Conservation (phyloP, 2,888 invertebrate species). For the Eilema depressum region DNA sequence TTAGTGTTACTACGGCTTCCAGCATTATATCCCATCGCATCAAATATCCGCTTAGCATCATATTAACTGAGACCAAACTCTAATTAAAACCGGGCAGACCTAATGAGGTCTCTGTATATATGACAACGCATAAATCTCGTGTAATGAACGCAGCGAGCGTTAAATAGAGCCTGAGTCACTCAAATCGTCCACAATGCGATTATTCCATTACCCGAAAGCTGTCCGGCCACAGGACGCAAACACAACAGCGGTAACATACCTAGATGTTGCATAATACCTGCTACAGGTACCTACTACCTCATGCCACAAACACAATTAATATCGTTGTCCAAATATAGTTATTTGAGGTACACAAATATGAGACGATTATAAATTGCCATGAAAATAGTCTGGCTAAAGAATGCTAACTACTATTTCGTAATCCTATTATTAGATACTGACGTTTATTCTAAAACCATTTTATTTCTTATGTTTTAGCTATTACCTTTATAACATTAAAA, state of each 20-base stretch:
- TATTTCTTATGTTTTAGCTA: too few species aligned
- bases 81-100: slow-evolving; percentile 79
- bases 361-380: neutral
- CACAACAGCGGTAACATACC: slow-evolving; percentile 50
- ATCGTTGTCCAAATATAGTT: neutral
- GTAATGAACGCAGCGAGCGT: slow-evolving; percentile 81
- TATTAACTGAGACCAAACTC: slow-evolving; percentile 63
- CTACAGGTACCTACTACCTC: neutral
- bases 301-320: slow-evolving; percentile 5
- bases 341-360: neutral
- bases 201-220: slow-evolving; percentile 78
- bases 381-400: neutral
- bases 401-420: too few species aligned
- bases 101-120: slow-evolving; percentile 79
- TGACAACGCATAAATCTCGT: slow-evolving; percentile 82
- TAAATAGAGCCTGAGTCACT: slow-evolving; percentile 80
- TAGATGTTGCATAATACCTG: slow-evolving; percentile 21
- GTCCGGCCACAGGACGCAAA: slow-evolving; percentile 61
- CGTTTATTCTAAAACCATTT: too few species aligned
- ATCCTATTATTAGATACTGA: too few species aligned
- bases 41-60: slow-evolving; percentile 59
- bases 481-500: neutral
- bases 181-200: slow-evolving; percentile 84
- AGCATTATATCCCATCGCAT: slow-evolving; percentile 28
- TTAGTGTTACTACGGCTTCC: neutral